Evolutionary conservation across 2,113 vertebrate species (phyloP), one percentile per base, ranked within the genome.

Genomic region (Percina caprodes): DNA sequence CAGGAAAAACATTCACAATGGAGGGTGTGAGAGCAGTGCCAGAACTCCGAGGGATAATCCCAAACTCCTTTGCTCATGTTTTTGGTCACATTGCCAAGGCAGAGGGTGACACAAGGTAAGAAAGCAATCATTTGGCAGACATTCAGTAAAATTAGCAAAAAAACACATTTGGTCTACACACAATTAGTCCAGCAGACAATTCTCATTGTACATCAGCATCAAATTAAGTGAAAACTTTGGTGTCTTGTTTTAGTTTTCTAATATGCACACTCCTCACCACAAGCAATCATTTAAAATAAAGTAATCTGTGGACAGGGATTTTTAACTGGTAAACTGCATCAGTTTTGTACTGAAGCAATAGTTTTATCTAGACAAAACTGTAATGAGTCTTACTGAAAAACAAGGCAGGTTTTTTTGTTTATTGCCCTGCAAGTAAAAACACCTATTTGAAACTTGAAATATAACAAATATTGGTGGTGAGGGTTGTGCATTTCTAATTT

Each of bases 51-150:
- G 98, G 98, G 72, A 99, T 99, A 85, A 99, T 99, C 76, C 98
- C 98, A 24, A 99, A 99, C 93, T 99, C 98, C 24, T 99, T 99
- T 92, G 98, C 98, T 86, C 98, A 99, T 80, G 94, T 99, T 86
- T 99, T 99, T 94, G 98, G 98, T 77, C 98, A 99, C 90, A 99
- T 99, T 90, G 98, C 98, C 86, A 99, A 99, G 92, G 97, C 98
- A 89, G 98, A 99, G 82, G 98, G 98, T 13, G 98, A 99, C 79
- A 99, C 97, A 39, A 97, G 98, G 98, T 98, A 94, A 94, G 88
- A 54, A 21, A 52, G 52, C 6, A 10, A 23, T 63, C 16, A 23
- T 0, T 59, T 1, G 16, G 21, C 8, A 65, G 52, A 42, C 13
- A 3, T 48, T 59, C 3, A 59, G 23, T n/a, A 60, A 72, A 24